Evolutionary conservation across 1,140 invertebrate species (phyloP).

Genomic region (Hirudo medicinalis): DNA sequence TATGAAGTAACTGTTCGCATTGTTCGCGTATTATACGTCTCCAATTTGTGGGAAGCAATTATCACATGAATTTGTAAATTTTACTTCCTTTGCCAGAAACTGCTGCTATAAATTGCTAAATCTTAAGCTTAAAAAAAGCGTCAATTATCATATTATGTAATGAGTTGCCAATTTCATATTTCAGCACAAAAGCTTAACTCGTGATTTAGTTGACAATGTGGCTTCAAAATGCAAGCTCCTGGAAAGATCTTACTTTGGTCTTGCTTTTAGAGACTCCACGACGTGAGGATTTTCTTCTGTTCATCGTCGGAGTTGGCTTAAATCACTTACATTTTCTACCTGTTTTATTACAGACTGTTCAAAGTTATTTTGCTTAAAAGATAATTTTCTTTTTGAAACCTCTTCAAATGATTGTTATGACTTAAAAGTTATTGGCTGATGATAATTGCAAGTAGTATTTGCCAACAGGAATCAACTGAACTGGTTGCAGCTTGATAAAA

Average conservation of each 20-base stretch:
- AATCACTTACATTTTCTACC: background rate
- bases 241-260: slow-evolving; percentile 6
- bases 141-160: background rate
- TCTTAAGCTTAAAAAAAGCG: background rate
- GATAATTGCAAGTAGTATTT: no score
- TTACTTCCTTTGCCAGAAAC: background rate
- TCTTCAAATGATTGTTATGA: background rate
- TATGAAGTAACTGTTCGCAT: background rate
- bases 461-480: no score
- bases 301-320: background rate
- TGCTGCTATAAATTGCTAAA: background rate
- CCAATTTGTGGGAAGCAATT: background rate
- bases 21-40: no score
- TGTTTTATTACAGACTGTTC: background rate
- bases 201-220: background rate
- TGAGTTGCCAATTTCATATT: background rate
- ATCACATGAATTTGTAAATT: background rate
- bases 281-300: no score
- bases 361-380: background rate
- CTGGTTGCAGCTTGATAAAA: no score
- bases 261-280: background rate
- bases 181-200: background rate
- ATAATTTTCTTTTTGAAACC: background rate
- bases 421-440: background rate
- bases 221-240: background rate